phyloP scores from a whole-genome alignment of 2,113 vertebrate species.

The Psilopsiagon aurifrons region DNA sequence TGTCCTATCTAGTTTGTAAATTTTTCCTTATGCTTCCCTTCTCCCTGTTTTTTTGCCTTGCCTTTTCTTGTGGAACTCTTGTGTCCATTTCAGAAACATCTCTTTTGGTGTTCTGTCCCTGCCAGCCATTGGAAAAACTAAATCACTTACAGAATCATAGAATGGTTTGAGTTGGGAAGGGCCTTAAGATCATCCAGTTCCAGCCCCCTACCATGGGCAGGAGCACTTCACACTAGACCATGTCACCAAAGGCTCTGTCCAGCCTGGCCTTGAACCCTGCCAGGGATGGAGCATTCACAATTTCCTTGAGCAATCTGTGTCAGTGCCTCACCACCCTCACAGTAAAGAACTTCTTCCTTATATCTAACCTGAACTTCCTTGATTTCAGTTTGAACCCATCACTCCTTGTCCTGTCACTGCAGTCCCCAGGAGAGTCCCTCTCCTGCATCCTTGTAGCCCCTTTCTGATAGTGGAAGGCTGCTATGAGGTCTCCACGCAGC shows the following conservation, averaged over 20 bases:
- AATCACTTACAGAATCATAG: background rate
- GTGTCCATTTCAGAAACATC: background rate
- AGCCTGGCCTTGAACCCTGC: background rate
- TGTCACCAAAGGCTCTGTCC: background rate
- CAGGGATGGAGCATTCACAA: background rate
- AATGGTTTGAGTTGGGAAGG: background rate
- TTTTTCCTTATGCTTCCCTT: background rate
- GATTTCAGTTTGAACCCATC: background rate
- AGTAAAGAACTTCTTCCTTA: background rate
- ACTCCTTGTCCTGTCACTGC: background rate
- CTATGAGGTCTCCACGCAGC: background rate
- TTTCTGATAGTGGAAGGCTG: background rate
- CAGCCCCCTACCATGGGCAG: background rate
- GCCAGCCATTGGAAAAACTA: background rate
- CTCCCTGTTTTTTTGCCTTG: background rate
- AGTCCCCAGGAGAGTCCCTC: background rate
- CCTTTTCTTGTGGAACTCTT: background rate
- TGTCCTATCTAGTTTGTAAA: slow-evolving; percentile 1
- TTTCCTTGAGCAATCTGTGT: background rate
- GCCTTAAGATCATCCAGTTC: background rate
- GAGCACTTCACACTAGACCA: background rate
- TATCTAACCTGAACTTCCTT: background rate
- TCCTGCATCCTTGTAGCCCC: background rate
- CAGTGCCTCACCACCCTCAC: background rate
- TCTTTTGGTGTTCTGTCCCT: background rate